These are phyloP conservation scores for Brachionus sp. DNA, from an alignment of 1,140 invertebrate genomes.

Conservation along the genomic window DNA sequence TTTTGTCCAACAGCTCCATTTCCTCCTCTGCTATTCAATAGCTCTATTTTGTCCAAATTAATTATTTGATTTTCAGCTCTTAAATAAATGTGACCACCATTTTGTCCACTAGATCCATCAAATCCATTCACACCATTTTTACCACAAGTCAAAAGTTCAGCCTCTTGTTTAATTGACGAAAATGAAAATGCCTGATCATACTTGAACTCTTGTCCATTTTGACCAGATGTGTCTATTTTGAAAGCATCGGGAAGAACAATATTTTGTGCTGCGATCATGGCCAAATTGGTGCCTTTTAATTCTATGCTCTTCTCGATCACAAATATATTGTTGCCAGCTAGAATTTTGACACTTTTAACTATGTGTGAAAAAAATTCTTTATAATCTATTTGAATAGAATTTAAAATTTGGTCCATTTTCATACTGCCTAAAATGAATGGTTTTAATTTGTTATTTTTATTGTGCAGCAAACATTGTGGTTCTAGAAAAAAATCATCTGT, in stretches of 20 bases:
- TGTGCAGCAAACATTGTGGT: neutral
- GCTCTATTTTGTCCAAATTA: neutral
- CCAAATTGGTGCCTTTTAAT: neutral
- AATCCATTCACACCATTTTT: constrained; percentile 12
- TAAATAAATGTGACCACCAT: neutral
- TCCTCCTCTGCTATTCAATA: neutral
- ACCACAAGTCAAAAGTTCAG: neutral
- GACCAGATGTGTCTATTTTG: neutral
- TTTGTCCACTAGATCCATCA: neutral
- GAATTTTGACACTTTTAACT: neutral
- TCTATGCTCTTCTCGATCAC: neutral
- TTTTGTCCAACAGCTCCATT: neutral
- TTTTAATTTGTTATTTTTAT: neutral
- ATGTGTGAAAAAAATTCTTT: neutral
- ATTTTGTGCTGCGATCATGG: neutral
- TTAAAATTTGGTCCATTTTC: neutral
- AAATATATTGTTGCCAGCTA: neutral
- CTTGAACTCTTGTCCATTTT: neutral
- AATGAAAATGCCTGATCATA: neutral
- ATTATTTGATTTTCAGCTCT: constrained; percentile 9
- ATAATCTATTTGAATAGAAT: neutral
- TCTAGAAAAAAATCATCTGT: constrained; percentile 4
- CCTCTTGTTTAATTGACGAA: neutral
- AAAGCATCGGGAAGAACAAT: neutral
- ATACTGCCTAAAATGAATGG: neutral